Evolutionary conservation across 1,140 invertebrate species (phyloP).

Genomic region (Euglossa dilemma): DNA sequence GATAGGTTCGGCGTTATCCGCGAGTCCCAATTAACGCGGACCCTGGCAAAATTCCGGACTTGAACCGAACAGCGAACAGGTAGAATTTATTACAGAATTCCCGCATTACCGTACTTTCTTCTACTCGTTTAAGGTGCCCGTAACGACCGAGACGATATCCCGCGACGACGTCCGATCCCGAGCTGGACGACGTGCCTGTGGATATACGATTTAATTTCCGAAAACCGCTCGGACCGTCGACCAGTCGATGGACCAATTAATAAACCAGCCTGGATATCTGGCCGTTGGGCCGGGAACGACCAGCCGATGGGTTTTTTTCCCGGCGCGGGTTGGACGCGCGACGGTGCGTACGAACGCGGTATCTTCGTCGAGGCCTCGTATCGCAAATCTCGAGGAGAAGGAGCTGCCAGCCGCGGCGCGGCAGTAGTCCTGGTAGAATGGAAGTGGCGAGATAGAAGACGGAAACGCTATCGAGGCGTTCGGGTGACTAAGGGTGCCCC

Average conservation of each 20-base stretch:
- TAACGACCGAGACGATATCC: too few species aligned
- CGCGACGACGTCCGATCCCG: too few species aligned
- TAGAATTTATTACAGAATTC: too few species aligned
- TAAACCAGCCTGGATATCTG: not conserved
- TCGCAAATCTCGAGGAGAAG: constrained; percentile 63
- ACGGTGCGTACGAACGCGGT: constrained; percentile 41
- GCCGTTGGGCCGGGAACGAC: not conserved
- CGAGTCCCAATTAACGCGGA: too few species aligned
- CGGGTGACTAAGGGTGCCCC: constrained; percentile 54
- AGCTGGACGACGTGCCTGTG: not conserved
- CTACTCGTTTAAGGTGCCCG: too few species aligned
- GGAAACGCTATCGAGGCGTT: constrained; percentile 60
- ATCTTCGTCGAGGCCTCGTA: constrained; percentile 30
- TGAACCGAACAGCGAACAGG: too few species aligned
- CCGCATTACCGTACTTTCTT: too few species aligned
- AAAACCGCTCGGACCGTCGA: not conserved
- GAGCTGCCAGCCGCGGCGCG: constrained; percentile 43
- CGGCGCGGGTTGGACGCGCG: constrained; percentile 22
- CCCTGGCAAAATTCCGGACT: too few species aligned
- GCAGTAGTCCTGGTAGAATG: constrained; percentile 31
- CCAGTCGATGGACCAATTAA: not conserved
- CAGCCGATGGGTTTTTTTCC: not conserved
- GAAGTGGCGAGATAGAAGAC: constrained; percentile 53
- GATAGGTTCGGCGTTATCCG: too few species aligned
- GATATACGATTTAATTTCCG: not conserved